Evolutionary conservation across 2,888 invertebrate species (phyloP).

Genomic region (Ennomos quercinarius): DNA sequence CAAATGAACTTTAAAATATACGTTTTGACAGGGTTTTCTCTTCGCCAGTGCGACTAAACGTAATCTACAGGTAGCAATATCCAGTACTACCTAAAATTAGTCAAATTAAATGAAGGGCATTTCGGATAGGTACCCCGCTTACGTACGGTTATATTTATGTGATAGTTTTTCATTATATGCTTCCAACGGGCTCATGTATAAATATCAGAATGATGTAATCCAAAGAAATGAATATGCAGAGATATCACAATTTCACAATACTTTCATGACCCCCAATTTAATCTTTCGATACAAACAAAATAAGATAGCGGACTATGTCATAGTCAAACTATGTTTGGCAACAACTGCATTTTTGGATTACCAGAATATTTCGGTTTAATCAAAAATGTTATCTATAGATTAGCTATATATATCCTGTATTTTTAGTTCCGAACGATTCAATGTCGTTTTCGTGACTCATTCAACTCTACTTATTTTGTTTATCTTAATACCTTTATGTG

Average conservation of each 20-base stretch:
- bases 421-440: no score
- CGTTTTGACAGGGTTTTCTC: not conserved
- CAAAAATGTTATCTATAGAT: no score
- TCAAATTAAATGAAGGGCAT: conserved; percentile 72
- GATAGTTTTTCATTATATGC: conserved; percentile 36
- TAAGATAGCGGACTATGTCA: no score
- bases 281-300: no score
- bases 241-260: not conserved
- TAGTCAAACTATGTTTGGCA: no score
- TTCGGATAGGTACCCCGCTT: conserved; percentile 75
- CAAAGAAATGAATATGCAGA: not conserved
- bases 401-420: no score
- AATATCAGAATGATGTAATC: not conserved
- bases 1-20: no score
- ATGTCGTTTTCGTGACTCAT: no score
- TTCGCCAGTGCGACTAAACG: conserved; percentile 12
- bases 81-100: conserved; percentile 49
- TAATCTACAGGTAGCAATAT: conserved; percentile 2
- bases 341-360: no score
- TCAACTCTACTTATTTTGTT: no score
- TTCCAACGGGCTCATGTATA: conserved; percentile 30
- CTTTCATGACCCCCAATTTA: conserved; percentile 5
- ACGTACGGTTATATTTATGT: conserved; percentile 42
- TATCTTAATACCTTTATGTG: no score
- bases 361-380: no score